Conservation (phyloP, 2,888 invertebrate genomes). For the Drosophila yooni region DNA sequence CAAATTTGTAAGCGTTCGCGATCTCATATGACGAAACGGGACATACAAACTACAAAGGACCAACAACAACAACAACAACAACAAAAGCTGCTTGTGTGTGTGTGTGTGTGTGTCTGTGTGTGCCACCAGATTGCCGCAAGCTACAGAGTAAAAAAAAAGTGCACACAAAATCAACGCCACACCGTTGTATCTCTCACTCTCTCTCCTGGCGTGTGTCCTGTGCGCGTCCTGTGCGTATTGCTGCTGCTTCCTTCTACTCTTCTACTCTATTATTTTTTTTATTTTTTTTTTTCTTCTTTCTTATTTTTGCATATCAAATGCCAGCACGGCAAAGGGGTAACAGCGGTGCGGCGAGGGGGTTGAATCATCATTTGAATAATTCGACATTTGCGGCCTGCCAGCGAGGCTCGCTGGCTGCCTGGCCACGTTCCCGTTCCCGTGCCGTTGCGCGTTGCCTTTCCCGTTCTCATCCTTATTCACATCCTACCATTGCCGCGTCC, state of each 20-base stretch:
- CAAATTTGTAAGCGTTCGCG: slow-evolving; percentile 79
- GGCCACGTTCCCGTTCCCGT: slow-evolving; percentile 6
- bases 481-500: slow-evolving; percentile 30
- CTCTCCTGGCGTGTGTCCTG: slow-evolving; percentile 64
- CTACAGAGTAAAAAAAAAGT: slow-evolving; percentile 63
- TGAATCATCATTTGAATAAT: slow-evolving; percentile 79
- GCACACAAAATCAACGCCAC: slow-evolving; percentile 72
- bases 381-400: slow-evolving; percentile 74
- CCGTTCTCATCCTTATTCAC: slow-evolving; percentile 14
- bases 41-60: slow-evolving; percentile 79
- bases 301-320: slow-evolving; percentile 69
- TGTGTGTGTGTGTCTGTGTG: slow-evolving; percentile 45
- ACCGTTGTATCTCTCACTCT: slow-evolving; percentile 53
- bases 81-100: slow-evolving; percentile 18
- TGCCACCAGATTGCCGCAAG: slow-evolving; percentile 75
- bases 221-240: slow-evolving; percentile 57
- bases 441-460: neutral
- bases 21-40: slow-evolving; percentile 82
- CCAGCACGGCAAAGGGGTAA: slow-evolving; percentile 51
- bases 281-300: slow-evolving; percentile 9
- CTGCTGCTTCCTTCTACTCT: slow-evolving; percentile 25
- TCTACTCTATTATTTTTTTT: slow-evolving; percentile 3
- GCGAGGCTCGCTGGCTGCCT: slow-evolving; percentile 40
- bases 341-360: slow-evolving; percentile 62
- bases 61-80: slow-evolving; percentile 44